Conservation (phyloP, 1,140 invertebrate species). For the Aphelinus atriplicis region DNA sequence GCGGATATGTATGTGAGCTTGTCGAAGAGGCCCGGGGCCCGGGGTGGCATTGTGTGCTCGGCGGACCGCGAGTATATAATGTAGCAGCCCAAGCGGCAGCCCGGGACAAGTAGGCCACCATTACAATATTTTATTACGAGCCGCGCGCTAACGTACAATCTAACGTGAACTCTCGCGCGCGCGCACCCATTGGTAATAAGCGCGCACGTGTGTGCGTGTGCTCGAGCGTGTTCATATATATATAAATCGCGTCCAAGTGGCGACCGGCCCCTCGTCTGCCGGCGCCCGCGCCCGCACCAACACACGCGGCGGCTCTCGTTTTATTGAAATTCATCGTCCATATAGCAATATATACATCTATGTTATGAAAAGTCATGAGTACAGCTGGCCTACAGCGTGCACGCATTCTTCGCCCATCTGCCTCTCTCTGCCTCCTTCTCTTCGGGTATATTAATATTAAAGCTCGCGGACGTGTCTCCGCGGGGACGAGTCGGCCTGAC, state of each 20-base stretch:
- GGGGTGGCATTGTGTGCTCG: conserved; percentile 3
- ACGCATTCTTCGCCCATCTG: conserved; percentile 3
- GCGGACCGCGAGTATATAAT: conserved; percentile 21
- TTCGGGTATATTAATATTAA: conserved; percentile 21
- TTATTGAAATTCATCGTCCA: conserved; percentile 49
- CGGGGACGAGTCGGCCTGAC: conserved; percentile 21
- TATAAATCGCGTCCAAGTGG: conserved; percentile 64
- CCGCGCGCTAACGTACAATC: conserved; percentile 67
- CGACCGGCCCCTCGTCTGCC: conserved; percentile 36
- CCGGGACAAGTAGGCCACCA: conserved; percentile 64
- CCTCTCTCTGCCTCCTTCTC: neutral
- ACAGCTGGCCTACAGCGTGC: conserved; percentile 33
- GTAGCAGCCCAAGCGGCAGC: neutral
- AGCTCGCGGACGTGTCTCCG: conserved; percentile 3
- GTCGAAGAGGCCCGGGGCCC: no score
- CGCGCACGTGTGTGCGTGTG: conserved; percentile 29
- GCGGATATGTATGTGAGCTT: no score
- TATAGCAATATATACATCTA: conserved; percentile 41
- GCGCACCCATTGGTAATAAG: conserved; percentile 67
- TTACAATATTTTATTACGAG: conserved; percentile 68
- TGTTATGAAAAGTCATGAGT: conserved; percentile 46
- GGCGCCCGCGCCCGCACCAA: conserved; percentile 33
- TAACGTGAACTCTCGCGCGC: conserved; percentile 66
- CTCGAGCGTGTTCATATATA: conserved; percentile 32
- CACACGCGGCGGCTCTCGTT: conserved; percentile 32